Percentiles rank a stretch among this genome's conserved stretches.
These are phyloP conservation scores for Melanotaenia duboulayi DNA, from an alignment of 2,113 vertebrate species.

Conservation along the genomic window DNA sequence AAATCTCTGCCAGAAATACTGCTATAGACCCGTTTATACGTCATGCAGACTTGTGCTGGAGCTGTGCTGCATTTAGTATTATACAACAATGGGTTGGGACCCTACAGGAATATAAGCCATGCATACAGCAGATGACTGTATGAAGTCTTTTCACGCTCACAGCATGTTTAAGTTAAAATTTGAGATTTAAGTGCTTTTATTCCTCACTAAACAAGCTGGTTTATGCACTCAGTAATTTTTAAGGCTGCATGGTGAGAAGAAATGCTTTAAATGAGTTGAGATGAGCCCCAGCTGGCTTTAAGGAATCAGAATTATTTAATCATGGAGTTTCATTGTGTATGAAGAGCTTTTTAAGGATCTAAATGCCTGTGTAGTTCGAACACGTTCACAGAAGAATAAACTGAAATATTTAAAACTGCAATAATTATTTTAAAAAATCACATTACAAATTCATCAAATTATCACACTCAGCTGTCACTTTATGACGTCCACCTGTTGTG, in stretches of 20 bases:
- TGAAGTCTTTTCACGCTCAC: constrained; percentile 19
- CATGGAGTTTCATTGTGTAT: not conserved
- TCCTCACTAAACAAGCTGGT: constrained; percentile 12
- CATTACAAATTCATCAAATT: too few relatives aligned
- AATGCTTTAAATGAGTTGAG: constrained; percentile 1
- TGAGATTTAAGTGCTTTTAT: constrained; percentile 20
- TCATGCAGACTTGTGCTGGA: constrained; percentile 28
- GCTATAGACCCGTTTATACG: constrained; percentile 9
- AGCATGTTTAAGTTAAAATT: constrained; percentile 38
- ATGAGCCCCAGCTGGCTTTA: not conserved
- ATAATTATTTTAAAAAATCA: not conserved
- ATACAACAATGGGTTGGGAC: constrained; percentile 10
- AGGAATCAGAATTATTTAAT: not conserved
- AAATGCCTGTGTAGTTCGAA: not conserved
- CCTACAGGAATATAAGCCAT: constrained; percentile 24
- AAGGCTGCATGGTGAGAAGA: not conserved
- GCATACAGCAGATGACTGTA: constrained; percentile 4
- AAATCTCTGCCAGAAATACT: constrained; percentile 37
- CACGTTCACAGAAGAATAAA: not conserved
- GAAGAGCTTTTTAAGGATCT: not conserved
- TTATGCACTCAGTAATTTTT: not conserved
- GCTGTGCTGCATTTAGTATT: constrained; percentile 28
- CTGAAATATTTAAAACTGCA: not conserved
- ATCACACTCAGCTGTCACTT: too few relatives aligned
- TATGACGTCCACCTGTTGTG: too few relatives aligned